Evolutionary conservation across 2,113 vertebrate genomes (phyloP).

Genomic region (Glaucomys volans): DNA sequence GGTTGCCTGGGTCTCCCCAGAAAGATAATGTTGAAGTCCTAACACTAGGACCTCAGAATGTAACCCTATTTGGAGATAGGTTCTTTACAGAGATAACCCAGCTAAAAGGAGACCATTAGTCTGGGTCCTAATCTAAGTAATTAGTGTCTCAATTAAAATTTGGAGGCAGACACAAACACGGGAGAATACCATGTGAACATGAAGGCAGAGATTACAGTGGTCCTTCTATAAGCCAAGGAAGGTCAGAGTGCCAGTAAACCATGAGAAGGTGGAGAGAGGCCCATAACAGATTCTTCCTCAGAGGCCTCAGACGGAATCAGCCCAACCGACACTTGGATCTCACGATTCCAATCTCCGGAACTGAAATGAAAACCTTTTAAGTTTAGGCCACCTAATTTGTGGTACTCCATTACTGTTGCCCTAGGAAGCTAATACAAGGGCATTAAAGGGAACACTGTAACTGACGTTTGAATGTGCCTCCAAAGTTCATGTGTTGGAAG

Average conservation of each 20-base stretch:
- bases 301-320: neutral
- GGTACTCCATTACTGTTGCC: neutral
- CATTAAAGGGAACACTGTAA: neutral
- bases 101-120: neutral
- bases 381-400: neutral
- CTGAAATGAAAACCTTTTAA: neutral
- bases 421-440: neutral
- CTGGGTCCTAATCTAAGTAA: neutral
- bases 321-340: accelerated
- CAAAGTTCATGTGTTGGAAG: neutral
- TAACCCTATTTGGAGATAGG: neutral
- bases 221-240: neutral
- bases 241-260: neutral
- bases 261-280: neutral
- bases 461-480: neutral
- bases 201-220: neutral
- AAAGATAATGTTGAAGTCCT: neutral
- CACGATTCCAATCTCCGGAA: neutral
- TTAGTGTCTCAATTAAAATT: neutral
- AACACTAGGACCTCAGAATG: accelerated
- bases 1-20: neutral
- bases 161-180: neutral
- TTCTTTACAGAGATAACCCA: neutral
- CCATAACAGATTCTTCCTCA: neutral
- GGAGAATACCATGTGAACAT: neutral